Evolutionary conservation across 64 coral and sea anemone genomes (phyloP), one percentile per base, ranked within the genome.

Genomic region (Stylophora pistillata): DNA sequence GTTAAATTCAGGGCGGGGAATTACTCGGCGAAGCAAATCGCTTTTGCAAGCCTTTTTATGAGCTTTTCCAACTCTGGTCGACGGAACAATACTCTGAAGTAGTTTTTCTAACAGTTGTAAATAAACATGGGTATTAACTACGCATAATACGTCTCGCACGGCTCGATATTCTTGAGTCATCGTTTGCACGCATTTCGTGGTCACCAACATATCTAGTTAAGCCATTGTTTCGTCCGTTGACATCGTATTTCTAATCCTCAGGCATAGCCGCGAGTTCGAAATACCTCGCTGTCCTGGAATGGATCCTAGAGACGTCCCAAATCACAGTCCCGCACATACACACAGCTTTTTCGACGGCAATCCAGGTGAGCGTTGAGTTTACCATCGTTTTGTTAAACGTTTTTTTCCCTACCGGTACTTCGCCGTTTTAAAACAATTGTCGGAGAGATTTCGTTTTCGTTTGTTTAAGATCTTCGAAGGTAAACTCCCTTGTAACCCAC

Each of bases 341-440:
- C 95, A 97, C 87, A 97, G 89, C 92, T 97, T 93, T 92, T 97
- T 93, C 74, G 95, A 97, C 90, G 90, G 89, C 86, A 97, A 84
- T 86, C 88, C 95, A 73, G 95, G 95, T 97, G 95, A 97, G 91
- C 86, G 78, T 93, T 55, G 85, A 77, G 93, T 92, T 97, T 86
- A 77, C 68, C 85, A 20, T 89, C 63, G 58, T 71, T 71, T 90
- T 73, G 74, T 84, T 58, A 76, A 89, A 74, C 60, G 73, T 77
- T 83, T 76, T 76, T 64, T 92, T 92, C 88, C 55, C 86, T 93
- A 66, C 81, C 77, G 91, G 66, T 53, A 74, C 84, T 93, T 93
- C 74, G 58, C 78, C 61, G 86, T 83, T 76, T 33, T 59, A 64
- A 82, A 70, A 65, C 80, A 70, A 84, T 5, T 14, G 20, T 15